Conservation (phyloP, 2,888 invertebrate genomes). For the Sturmia bella region DNA sequence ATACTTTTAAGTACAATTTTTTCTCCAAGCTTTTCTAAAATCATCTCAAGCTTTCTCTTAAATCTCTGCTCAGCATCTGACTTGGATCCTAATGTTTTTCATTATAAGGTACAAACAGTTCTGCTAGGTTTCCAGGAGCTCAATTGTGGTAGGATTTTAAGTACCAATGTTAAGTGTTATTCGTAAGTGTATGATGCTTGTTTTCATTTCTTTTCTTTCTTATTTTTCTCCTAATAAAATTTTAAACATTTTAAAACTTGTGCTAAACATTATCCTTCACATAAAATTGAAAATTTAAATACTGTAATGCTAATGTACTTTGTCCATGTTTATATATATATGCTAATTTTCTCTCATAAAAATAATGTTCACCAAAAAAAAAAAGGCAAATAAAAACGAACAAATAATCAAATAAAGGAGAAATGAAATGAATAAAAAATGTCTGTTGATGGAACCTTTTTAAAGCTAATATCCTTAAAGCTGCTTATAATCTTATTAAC, state of each 20-base stretch:
- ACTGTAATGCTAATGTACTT: neutral
- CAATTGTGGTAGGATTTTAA: too few species aligned
- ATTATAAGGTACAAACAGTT: too few species aligned
- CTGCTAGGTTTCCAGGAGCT: too few species aligned
- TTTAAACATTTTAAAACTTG: neutral
- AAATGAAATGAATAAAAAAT: slow-evolving; percentile 21
- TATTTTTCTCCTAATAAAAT: too few species aligned
- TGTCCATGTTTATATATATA: slow-evolving; percentile 30
- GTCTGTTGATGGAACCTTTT: slow-evolving; percentile 47
- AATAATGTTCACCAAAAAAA: neutral
- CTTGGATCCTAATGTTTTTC: too few species aligned
- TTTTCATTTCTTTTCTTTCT: too few species aligned
- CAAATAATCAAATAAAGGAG: slow-evolving; percentile 21
- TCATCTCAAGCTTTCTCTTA: too few species aligned
- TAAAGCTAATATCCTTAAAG: slow-evolving; percentile 58
- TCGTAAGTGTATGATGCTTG: too few species aligned
- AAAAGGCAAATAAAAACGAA: neutral
- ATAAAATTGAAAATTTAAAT: neutral
- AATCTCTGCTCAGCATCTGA: too few species aligned
- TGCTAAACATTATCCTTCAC: neutral
- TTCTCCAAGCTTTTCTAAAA: too few species aligned
- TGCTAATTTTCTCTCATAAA: slow-evolving; percentile 50
- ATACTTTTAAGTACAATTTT: too few species aligned
- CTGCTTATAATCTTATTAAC: slow-evolving; percentile 64
- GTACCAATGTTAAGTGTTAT: too few species aligned